A percentile compares a stretch with the other conserved stretches of the same genome.
phyloP scores from a whole-genome alignment of 2,888 invertebrate genomes.

The Luffia ferchaultella region DNA sequence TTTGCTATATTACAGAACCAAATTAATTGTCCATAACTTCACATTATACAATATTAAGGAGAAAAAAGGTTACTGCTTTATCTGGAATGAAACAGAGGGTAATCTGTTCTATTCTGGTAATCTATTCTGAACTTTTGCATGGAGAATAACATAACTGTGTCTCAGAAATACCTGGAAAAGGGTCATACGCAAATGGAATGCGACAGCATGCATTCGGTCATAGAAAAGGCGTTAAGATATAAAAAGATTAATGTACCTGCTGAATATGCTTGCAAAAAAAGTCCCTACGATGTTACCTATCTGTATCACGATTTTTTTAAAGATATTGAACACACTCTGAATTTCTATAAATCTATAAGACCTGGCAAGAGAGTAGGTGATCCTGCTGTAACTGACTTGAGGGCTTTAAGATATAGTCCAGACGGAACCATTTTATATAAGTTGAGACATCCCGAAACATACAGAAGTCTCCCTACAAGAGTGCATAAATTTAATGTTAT shows the following conservation, averaged over 20 bases:
- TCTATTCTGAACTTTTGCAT: slow-evolving; percentile 4
- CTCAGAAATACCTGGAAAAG: slow-evolving; percentile 9
- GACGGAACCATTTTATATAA: slow-evolving; percentile 9
- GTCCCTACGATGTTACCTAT: too few species aligned
- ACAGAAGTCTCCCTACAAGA: slow-evolving; percentile 1
- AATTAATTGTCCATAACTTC: slow-evolving; percentile 12
- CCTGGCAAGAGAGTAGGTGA: slow-evolving; percentile 10
- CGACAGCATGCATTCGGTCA: too few species aligned
- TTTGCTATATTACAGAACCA: slow-evolving; percentile 14
- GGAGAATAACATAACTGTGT: slow-evolving; percentile 7
- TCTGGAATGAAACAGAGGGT: slow-evolving; percentile 15
- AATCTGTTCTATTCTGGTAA: slow-evolving; percentile 9
- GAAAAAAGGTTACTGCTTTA: slow-evolving; percentile 14
- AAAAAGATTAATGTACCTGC: slow-evolving; percentile 2
- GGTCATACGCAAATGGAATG: slow-evolving; percentile 5
- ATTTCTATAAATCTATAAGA: slow-evolving; percentile 9
- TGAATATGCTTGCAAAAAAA: neutral
- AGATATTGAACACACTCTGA: too few species aligned
- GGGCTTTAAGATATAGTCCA: slow-evolving; percentile 10
- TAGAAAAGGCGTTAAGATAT: too few species aligned
- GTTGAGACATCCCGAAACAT: slow-evolving; percentile 5
- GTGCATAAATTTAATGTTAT: too few species aligned
- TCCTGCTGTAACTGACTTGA: slow-evolving; percentile 9
- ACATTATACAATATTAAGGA: slow-evolving; percentile 6
- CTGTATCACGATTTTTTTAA: too few species aligned